Percentiles rank a stretch among this genome's conserved stretches.
phyloP scores from a whole-genome alignment of 2,113 vertebrate species.

The Pedionomus torquatus region DNA sequence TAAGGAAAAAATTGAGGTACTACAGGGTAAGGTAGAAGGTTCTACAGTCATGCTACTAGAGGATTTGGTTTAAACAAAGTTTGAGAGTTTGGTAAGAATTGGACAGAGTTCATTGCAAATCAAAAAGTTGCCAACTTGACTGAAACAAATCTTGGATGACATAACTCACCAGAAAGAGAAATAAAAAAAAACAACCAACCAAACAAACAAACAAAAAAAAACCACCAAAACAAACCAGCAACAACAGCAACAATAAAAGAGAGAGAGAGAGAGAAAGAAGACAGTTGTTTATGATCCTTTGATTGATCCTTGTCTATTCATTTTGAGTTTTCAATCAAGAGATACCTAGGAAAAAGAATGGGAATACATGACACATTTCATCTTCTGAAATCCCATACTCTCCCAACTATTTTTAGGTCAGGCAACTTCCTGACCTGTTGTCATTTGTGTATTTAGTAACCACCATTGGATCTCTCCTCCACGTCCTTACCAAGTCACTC shows the following conservation, averaged over 20 bases:
- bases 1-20: not conserved
- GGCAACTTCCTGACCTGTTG: not conserved
- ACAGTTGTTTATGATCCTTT: not conserved
- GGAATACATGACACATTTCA: not conserved
- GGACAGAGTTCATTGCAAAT: not conserved
- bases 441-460: not conserved
- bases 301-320: not conserved
- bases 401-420: not conserved
- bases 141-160: not conserved
- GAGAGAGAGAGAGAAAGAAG: fast-evolving
- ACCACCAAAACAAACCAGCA: too few relatives aligned
- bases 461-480: not conserved
- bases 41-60: not conserved
- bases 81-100: not conserved
- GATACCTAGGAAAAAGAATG: not conserved
- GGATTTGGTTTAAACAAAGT: not conserved
- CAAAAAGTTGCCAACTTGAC: not conserved
- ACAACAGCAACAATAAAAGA: too few relatives aligned
- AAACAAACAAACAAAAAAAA: too few relatives aligned
- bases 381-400: not conserved
- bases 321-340: not conserved
- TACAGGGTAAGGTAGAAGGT: not conserved
- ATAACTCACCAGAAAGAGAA: not conserved
- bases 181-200: not conserved
- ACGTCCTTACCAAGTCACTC: not conserved